A percentile compares a stretch with the other conserved stretches of the same genome.
phyloP scores from a whole-genome alignment of 2,797 vertebrate genomes.

The Salarias fasciatus region DNA sequence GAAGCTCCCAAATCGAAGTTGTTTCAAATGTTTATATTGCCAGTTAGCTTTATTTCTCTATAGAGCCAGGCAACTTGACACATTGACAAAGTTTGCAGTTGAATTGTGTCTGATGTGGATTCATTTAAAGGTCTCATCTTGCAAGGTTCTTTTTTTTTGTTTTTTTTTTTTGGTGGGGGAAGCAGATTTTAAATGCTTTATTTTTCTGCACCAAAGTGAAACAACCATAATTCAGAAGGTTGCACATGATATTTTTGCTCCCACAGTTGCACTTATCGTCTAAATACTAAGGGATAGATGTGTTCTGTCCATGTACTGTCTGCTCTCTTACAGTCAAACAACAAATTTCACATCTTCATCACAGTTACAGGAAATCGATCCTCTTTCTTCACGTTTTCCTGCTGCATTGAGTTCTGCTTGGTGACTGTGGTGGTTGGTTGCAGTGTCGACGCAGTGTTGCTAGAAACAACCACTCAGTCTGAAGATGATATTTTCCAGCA shows the following conservation, averaged over 20 bases:
- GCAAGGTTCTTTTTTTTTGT: too few relatives aligned
- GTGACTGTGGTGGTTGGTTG: not conserved
- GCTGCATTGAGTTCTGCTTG: not conserved
- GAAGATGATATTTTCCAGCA: too few relatives aligned
- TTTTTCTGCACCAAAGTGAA: too few relatives aligned
- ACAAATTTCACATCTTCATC: constrained; percentile 69
- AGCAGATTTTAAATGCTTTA: not conserved
- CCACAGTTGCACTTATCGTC: constrained; percentile 4
- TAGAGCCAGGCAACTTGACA: too few relatives aligned
- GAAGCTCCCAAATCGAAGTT: too few relatives aligned
- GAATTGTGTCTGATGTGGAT: too few relatives aligned
- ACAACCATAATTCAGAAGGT: not conserved
- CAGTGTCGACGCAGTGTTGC: constrained; percentile 4
- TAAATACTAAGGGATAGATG: constrained; percentile 21
- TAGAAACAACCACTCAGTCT: not conserved
- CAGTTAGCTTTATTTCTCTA: too few relatives aligned
- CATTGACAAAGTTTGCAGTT: too few relatives aligned
- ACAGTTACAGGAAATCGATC: constrained; percentile 60
- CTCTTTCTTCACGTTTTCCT: constrained; percentile 40
- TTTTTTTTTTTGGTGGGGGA: too few relatives aligned
- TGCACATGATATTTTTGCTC: not conserved
- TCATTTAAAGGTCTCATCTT: too few relatives aligned
- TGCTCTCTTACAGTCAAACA: constrained; percentile 47
- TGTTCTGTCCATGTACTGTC: constrained; percentile 44
- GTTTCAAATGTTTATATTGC: too few relatives aligned